phyloP scores from a whole-genome alignment of 2,797 vertebrate species.

The Denticeps clupeoides region DNA sequence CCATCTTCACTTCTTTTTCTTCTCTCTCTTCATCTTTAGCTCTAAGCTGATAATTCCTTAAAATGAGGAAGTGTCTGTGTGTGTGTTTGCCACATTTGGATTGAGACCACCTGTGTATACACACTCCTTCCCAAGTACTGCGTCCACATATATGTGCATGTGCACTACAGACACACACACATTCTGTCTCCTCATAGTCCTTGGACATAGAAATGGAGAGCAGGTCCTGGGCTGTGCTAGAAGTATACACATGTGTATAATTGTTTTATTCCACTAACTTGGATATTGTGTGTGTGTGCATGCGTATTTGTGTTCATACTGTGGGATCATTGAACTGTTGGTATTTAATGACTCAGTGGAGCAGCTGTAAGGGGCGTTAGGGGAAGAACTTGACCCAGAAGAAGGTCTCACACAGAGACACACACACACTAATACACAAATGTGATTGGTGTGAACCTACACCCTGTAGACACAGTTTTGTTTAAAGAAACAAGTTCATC shows the following conservation, averaged over 20 bases:
- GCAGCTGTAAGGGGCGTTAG: background rate
- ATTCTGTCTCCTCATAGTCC: background rate
- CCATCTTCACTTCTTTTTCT: conserved; percentile 12
- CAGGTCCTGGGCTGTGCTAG: background rate
- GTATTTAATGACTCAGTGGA: conserved; percentile 1
- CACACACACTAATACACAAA: background rate
- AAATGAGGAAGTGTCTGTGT: background rate
- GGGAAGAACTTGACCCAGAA: background rate
- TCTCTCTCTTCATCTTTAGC: background rate
- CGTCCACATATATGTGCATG: background rate
- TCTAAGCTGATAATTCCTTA: background rate
- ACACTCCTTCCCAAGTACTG: background rate
- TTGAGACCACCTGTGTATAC: conserved; percentile 2
- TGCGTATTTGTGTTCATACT: background rate
- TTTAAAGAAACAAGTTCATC: conserved; percentile 25
- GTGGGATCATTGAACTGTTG: no score
- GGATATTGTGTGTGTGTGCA: no score
- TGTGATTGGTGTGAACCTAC: background rate
- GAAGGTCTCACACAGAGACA: background rate
- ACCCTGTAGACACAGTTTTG: conserved; percentile 15
- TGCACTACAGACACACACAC: background rate
- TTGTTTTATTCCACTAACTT: no score
- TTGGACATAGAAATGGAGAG: background rate
- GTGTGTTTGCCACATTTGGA: conserved; percentile 4
- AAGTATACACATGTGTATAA: background rate